phyloP scores from a whole-genome alignment of 2,888 invertebrate species.

The Cephus sareptanus region DNA sequence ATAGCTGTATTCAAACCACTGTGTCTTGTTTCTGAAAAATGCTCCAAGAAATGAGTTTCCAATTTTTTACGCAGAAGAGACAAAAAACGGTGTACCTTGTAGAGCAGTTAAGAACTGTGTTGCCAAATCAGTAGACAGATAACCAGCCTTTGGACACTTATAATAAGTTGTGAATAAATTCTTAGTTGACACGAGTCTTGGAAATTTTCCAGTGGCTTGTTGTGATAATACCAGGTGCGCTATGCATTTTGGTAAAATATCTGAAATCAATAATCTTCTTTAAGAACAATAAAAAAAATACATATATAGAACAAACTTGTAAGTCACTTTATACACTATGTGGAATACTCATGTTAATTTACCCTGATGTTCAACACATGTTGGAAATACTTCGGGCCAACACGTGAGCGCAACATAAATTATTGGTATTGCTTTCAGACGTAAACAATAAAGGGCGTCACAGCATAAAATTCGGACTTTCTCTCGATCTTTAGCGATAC shows the following conservation, averaged over 20 bases:
- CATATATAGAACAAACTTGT: not conserved
- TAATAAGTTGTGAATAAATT: conserved; percentile 59
- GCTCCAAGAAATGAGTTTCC: not conserved
- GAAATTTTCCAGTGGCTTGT: conserved; percentile 43
- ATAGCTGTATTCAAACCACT: conserved; percentile 50
- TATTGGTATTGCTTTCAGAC: conserved; percentile 56
- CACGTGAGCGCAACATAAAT: conserved; percentile 62
- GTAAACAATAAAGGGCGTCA: conserved; percentile 65
- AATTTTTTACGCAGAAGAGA: not conserved
- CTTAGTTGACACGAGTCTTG: conserved; percentile 55
- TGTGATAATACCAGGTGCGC: conserved; percentile 59
- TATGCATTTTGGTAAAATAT: conserved; percentile 60
- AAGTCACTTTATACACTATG: not conserved
- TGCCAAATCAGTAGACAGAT: conserved; percentile 48
- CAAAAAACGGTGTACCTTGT: conserved; percentile 48
- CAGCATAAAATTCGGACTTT: conserved; percentile 65
- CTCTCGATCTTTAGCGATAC: conserved; percentile 62
- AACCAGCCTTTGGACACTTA: conserved; percentile 58
- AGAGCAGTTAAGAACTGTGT: conserved; percentile 56
- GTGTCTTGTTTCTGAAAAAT: conserved; percentile 34
- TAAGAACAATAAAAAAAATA: not conserved
- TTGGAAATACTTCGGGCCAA: conserved; percentile 67
- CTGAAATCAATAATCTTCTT: conserved; percentile 44
- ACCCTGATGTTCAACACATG: conserved; percentile 30
- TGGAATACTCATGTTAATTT: conserved; percentile 14